Base-by-base conservation (phyloP, 2,797 vertebrate species). In the Ctenosaura bakeri region DNA sequence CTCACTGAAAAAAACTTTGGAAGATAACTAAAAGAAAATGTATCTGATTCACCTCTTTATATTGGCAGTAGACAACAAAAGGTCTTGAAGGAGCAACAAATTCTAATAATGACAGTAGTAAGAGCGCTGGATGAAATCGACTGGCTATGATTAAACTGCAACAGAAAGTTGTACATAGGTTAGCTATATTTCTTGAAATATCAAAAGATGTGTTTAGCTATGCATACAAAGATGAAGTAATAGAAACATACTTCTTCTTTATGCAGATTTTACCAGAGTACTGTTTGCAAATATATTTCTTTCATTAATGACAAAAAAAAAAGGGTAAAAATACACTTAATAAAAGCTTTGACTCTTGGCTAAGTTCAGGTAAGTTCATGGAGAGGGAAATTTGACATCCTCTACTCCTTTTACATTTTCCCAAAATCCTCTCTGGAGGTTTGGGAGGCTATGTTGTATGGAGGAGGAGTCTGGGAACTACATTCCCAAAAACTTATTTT, bases 1-100 rank as follows among this genome's bases (percentile, higher is more conserved):
- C 76, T 0, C 46, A 35, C 52, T 79, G 50, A 69, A 35, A 69
- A 35, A 1, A 10, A 62, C 35, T 5, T 6, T 62, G 26, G 80
- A 62, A 86, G 18, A 64, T 8, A 84, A 74, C 79, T 91, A 88
- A 56, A 46, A 1, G n/a, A 91, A 35, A 14, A 86, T 42, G 86
- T 13, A 83, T 56, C 13, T 12, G 2, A 81, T 91, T 97, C 97
- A 99, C 99, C 99, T 99, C 99, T 98, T 98, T 99, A 88, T 98
- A 98, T 77, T 99, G 99, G 93, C 98, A 99, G 96, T 98, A 99
- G 74, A 98, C 98, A 29, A 99, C 98, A 66, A 99, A 99, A 3
- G 99, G 99, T 94, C 99, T 98, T 76, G 99, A 99, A 71, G 99
- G 98, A 87, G 99, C 97, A 91, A 99, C 97, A 86, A 99, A 99